A percentile compares a stretch with the other conserved stretches of the same genome.
Evolutionary conservation across 1,140 invertebrate species (phyloP).

Genomic region (Kradibia gibbosae): DNA sequence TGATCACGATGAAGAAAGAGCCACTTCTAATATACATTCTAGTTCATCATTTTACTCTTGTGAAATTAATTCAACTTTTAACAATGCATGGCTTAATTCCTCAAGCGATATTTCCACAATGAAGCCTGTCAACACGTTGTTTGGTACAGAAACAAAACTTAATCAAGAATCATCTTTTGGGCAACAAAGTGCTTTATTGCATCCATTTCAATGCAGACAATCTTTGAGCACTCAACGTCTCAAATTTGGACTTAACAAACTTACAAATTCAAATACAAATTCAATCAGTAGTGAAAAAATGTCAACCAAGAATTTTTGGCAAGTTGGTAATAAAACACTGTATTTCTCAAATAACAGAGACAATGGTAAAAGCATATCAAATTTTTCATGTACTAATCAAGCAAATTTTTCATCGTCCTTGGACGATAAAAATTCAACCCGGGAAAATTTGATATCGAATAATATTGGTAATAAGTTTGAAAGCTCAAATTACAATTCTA

Average conservation of each 20-base stretch:
- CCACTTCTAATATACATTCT: background rate
- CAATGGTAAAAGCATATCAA: background rate
- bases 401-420: background rate
- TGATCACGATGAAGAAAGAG: constrained; percentile 35
- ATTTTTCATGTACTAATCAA: constrained; percentile 17
- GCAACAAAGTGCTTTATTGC: constrained; percentile 38
- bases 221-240: constrained; percentile 40
- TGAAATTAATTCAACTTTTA: constrained; percentile 23
- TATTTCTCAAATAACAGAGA: constrained; percentile 36
- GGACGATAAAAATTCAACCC: background rate
- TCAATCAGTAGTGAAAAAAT: constrained; percentile 1
- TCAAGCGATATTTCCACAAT: constrained; percentile 20
- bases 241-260: constrained; percentile 43
- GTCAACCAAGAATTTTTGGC: constrained; percentile 36
- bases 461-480: background rate
- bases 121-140: constrained; percentile 21
- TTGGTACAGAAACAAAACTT: constrained; percentile 13
- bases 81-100: constrained; percentile 31
- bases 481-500: constrained; percentile 13
- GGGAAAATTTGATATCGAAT: background rate
- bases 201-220: constrained; percentile 45
- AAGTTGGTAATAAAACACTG: constrained; percentile 33
- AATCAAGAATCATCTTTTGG: constrained; percentile 31
- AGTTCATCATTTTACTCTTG: background rate
- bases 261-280: constrained; percentile 3